Percentiles rank a stretch among this genome's conserved stretches.
phyloP scores from a whole-genome alignment of 2,888 invertebrate genomes.

The Andrena minutula region DNA sequence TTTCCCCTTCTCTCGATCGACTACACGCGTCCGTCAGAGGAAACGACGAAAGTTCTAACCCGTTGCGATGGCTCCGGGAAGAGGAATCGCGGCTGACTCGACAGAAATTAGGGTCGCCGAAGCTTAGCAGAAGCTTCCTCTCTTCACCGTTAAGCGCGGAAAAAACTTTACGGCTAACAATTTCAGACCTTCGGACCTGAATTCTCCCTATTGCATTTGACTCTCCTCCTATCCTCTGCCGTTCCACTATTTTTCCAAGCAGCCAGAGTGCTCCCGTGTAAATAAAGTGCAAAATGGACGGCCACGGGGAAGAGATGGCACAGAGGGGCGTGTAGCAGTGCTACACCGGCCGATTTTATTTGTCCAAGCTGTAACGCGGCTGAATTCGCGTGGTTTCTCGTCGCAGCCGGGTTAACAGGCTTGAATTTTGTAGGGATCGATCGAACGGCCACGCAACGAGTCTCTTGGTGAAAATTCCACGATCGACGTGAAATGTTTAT shows the following conservation, averaged over 20 bases:
- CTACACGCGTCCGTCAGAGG: too few relatives aligned
- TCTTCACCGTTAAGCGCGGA: background rate
- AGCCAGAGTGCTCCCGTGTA: background rate
- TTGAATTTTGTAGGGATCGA: conserved; percentile 23
- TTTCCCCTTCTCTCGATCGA: too few relatives aligned
- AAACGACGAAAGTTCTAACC: too few relatives aligned
- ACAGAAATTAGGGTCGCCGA: too few relatives aligned
- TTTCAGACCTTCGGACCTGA: background rate
- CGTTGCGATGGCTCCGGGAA: too few relatives aligned
- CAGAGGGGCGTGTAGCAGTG: background rate
- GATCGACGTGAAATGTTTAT: background rate
- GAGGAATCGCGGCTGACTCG: too few relatives aligned
- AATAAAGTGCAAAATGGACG: background rate
- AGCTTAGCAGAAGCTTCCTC: background rate
- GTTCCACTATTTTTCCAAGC: background rate
- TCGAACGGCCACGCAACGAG: conserved; percentile 32
- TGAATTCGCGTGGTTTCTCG: conserved; percentile 4
- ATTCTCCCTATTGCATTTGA: too few relatives aligned
- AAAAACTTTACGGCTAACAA: background rate
- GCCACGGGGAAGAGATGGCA: background rate
- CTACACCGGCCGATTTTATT: conserved; percentile 16
- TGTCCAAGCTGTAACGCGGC: conserved; percentile 12
- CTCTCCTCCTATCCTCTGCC: background rate
- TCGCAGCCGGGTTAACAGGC: background rate
- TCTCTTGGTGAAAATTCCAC: conserved; percentile 15